phyloP scores from a whole-genome alignment of 2,888 invertebrate species.

The Electrophaes corylata region DNA sequence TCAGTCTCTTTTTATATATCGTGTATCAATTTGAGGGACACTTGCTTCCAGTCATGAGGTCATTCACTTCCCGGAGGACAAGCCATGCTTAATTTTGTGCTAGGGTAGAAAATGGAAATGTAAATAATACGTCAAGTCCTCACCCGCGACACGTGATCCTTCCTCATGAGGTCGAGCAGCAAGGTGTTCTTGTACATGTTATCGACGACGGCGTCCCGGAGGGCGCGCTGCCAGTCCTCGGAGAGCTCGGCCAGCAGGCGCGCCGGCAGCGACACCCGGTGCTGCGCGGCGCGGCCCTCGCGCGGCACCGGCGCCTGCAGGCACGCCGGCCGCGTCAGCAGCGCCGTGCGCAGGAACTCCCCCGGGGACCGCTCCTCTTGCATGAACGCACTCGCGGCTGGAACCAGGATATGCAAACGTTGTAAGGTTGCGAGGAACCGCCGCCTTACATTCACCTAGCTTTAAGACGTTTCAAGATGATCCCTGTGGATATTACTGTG shows the following conservation, averaged over 20 bases:
- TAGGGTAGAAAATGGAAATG: too few species aligned
- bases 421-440: too few species aligned
- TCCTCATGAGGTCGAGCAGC: slow-evolving; percentile 36
- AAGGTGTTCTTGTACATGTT: slow-evolving; percentile 59
- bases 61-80: too few species aligned
- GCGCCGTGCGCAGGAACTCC: slow-evolving; percentile 55
- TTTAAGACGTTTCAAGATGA: too few species aligned
- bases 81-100: too few species aligned
- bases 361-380: slow-evolving; percentile 42
- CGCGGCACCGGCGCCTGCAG: slow-evolving; percentile 46
- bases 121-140: too few species aligned
- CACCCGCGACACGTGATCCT: slow-evolving; percentile 5
- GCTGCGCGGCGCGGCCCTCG: background rate
- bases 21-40: too few species aligned
- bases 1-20: too few species aligned
- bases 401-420: too few species aligned
- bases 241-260: slow-evolving; percentile 46
- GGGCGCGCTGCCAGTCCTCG: slow-evolving; percentile 58
- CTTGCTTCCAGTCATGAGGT: too few species aligned
- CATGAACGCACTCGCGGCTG: slow-evolving; percentile 18
- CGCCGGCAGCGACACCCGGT: slow-evolving; percentile 46
- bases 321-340: slow-evolving; percentile 54
- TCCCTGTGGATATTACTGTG: too few species aligned
- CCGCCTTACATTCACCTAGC: too few species aligned
- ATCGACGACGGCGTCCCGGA: slow-evolving; percentile 46